Base-by-base conservation (phyloP, 1,140 invertebrate genomes). In the Ditylenchus dipsaci region DNA sequence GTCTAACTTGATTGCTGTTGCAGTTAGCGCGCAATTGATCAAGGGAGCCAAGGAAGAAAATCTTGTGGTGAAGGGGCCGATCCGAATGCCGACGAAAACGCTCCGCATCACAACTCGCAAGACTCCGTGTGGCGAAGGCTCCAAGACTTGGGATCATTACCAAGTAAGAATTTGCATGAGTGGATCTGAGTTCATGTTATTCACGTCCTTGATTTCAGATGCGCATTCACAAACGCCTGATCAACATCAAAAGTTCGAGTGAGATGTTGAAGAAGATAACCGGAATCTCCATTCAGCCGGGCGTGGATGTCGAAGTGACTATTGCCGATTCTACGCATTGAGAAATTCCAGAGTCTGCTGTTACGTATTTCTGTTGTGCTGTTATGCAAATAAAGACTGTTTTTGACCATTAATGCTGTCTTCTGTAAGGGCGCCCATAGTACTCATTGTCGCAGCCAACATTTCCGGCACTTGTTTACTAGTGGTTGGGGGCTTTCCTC, bases 261-360 rank as follows among this genome's bases (percentile, higher is more conserved):
- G 95, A 99, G 86, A 94, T 96, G 82, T 93, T 99, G 1, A 97
- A 97, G 85, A 93, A 98, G 86, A 97, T 98, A 85, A 98, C 95
- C 30, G 94, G 92, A 68, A 97, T 98, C 85, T 94, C 91, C 82
- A 95, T 99, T 80, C 95, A 98, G 86, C 94, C 95, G 76, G 95
- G 95, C 85, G 95, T 98, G 84, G 93, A 97, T 85, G 94, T 97
- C 76, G 95, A 97, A 86, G 95, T 99, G 56, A 98, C 95, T 79
- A 97, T 97, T 85, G 95, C 94, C 78, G 92, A 95, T 84, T 88
- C 66, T 38, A 38, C 3, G 11, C 3, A 11, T 38, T 38, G 11
- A 38, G 33, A 38, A 5, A 5, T 38, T 11, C 33, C 11, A 5
- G 33, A 11, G 3, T 11, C 33, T 11, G 11, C 3, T 38, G 11